Evolutionary conservation across 1,140 invertebrate species (phyloP).

Genomic region (Agrypnia vestita): DNA sequence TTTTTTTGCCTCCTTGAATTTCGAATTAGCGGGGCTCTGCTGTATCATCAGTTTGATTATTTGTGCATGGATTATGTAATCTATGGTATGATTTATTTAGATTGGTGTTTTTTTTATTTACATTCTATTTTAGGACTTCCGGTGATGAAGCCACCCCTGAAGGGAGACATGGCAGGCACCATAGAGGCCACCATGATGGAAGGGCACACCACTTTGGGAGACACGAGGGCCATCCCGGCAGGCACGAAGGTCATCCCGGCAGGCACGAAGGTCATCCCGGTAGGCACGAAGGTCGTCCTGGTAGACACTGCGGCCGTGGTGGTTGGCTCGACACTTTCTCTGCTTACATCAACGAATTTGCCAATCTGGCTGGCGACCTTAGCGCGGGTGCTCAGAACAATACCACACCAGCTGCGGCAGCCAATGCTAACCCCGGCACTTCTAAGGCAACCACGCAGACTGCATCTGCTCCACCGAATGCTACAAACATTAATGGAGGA

Average conservation of each 20-base stretch:
- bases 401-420: neutral
- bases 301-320: slow-evolving; percentile 40
- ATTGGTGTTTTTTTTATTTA: slow-evolving; percentile 15
- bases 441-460: no score
- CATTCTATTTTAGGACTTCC: slow-evolving; percentile 27
- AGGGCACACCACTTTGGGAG: slow-evolving; percentile 51
- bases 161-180: slow-evolving; percentile 62
- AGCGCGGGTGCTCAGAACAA: slow-evolving; percentile 37
- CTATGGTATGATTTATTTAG: no score
- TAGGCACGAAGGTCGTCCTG: slow-evolving; percentile 57
- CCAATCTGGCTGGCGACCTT: slow-evolving; percentile 69
- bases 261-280: slow-evolving; percentile 58
- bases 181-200: slow-evolving; percentile 43
- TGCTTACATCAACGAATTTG: slow-evolving; percentile 70
- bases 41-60: no score
- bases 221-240: slow-evolving; percentile 54
- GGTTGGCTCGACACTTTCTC: slow-evolving; percentile 69
- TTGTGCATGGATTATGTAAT: no score
- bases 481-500: no score
- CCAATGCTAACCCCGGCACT: neutral
- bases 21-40: no score
- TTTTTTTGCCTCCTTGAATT: no score
- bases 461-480: no score
- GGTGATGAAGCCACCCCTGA: slow-evolving; percentile 31
- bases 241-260: no score